These are phyloP conservation scores for Drosophila putrida DNA, from an alignment of 2,888 invertebrate species.

Conservation along the genomic window DNA sequence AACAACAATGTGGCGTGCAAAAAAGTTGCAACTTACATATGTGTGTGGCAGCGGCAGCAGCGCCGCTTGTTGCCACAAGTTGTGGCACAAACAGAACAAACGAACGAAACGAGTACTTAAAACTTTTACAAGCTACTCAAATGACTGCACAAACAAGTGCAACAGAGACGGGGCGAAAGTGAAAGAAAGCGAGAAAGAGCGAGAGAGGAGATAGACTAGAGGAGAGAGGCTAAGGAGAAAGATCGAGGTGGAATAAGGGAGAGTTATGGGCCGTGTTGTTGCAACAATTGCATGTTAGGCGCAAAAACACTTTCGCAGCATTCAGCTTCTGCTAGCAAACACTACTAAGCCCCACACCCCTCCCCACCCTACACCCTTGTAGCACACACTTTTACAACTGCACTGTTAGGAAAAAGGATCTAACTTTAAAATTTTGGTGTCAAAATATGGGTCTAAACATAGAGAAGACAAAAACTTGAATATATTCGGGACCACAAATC, in stretches of 20 bases:
- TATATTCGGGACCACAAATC: too few species aligned
- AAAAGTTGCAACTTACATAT: conserved; percentile 76
- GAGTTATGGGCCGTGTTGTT: conserved; percentile 5
- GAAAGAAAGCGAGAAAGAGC: background rate
- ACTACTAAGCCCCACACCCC: too few species aligned
- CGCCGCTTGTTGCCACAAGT: conserved; percentile 44
- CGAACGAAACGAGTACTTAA: conserved; percentile 70
- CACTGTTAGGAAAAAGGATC: too few species aligned
- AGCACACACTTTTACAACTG: too few species aligned
- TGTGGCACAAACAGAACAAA: conserved; percentile 32
- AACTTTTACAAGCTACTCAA: conserved; percentile 76
- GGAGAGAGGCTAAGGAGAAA: background rate
- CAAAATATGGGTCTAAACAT: too few species aligned
- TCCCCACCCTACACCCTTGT: too few species aligned
- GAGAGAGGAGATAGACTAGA: background rate
- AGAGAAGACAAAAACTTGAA: too few species aligned
- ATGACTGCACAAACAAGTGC: conserved; percentile 7
- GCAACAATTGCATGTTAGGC: conserved; percentile 63
- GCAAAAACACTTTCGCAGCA: conserved; percentile 63
- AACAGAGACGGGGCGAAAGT: background rate
- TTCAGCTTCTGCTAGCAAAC: conserved; percentile 38
- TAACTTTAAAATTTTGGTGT: too few species aligned
- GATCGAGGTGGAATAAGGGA: background rate
- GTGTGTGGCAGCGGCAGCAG: conserved; percentile 32
- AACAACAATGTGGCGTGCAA: conserved; percentile 59